Base-by-base conservation (phyloP, 2,888 invertebrate genomes). In the Eustalomyia histrio region DNA sequence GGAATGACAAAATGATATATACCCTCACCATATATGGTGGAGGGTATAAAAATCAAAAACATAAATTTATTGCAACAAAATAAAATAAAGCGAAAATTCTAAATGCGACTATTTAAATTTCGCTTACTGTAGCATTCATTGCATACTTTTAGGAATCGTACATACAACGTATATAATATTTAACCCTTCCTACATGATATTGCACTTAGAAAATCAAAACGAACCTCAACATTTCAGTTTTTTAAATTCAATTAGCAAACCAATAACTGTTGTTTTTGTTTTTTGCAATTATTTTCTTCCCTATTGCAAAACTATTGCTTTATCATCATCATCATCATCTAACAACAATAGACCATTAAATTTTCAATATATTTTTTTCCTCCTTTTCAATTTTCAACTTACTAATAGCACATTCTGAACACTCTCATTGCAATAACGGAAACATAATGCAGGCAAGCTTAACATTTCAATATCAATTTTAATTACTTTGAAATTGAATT, bases 401-500 rank as follows among this genome's bases (percentile, higher is more conserved):
- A 3, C 17, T 53, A 67, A 53, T 65, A 47, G 10, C 33, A 43
- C 52, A 61, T 60, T 76, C 24, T 9, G 21, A 63, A 64, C 58
- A 64, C 14, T 64, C 4, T 6, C 58, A 14, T 52, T 69, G 80
- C 29, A 6, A 29, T 29, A 29, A 29, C 29, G 6, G 21, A 21
- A 29, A 29, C 29, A 29, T 29, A 6, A 29, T 4, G 29, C 29
- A 29, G 29, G 29, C 29, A 29, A 6, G 29, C 74, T 74, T 60
- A 74, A 78, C 69, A 71, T 78, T 81, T 81, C 69, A 81, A 78
- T 78, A 81, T 71, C 76, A 81, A 71, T 81, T 81, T 74, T 81
- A 81, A 81, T 81, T 81, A 74, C 74, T 81, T 71, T 69, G 71
- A 65, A 81, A 81, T 81, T 81, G 74, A 81, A 81, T 76, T 81